These are phyloP conservation scores for Aphelocoma coerulescens DNA, from an alignment of 2,113 vertebrate species.

Conservation along the genomic window DNA sequence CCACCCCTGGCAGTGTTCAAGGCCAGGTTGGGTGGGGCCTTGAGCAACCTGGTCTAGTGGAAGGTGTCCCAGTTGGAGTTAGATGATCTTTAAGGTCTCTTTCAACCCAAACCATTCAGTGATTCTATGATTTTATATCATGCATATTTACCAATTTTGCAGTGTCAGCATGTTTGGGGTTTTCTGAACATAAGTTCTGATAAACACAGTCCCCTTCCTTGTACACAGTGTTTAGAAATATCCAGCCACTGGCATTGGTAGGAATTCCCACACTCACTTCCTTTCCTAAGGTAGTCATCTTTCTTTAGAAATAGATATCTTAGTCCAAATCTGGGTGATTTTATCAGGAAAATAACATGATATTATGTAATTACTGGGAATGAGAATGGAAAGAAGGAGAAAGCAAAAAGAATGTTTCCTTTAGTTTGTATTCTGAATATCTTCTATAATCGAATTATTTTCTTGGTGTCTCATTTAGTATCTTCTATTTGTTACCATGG, in stretches of 20 bases:
- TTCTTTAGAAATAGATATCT: background rate
- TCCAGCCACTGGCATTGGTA: background rate
- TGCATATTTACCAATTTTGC: background rate
- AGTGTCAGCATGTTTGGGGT: background rate
- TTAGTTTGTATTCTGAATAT: background rate
- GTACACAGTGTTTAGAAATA: background rate
- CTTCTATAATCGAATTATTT: background rate
- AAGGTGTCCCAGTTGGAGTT: background rate
- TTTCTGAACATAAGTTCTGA: background rate
- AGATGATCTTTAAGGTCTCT: background rate
- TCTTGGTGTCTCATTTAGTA: background rate
- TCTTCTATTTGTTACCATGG: background rate
- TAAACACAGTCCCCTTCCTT: background rate
- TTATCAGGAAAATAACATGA: background rate
- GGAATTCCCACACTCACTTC: background rate
- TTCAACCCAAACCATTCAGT: background rate
- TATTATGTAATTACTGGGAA: background rate
- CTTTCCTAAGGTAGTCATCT: background rate
- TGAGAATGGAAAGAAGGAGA: background rate
- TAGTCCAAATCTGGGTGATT: background rate
- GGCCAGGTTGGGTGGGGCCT: background rate
- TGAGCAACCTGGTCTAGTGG: background rate
- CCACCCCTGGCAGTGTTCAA: background rate
- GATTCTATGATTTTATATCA: background rate
- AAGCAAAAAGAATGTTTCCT: background rate